Conservation (phyloP, 1,140 invertebrate species). For the Calephelis nemesis region DNA sequence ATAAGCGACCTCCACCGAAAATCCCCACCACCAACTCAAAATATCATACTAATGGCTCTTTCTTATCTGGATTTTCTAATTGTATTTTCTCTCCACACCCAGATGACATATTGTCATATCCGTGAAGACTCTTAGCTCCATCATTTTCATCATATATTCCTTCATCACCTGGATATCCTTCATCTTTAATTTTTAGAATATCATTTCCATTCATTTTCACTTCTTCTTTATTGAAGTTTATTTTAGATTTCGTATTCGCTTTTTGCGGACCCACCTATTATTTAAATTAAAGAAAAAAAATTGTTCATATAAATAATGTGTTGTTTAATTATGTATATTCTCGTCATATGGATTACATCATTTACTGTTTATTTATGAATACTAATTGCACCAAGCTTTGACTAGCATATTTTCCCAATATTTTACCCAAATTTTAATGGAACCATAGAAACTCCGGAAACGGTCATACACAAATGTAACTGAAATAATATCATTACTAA, state of each 20-base stretch:
- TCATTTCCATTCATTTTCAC: constrained; percentile 24
- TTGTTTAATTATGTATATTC: background rate
- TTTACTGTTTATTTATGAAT: no score
- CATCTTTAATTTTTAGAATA: constrained; percentile 29
- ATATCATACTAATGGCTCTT: constrained; percentile 60
- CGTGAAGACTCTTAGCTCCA: constrained; percentile 41
- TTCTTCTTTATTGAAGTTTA: constrained; percentile 23
- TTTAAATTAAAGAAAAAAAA: constrained; percentile 18
- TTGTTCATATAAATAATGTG: no score
- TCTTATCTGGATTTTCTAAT: constrained; percentile 63
- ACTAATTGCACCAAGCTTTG: no score
- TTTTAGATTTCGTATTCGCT: constrained; percentile 33
- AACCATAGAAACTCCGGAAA: no score
- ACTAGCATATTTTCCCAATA: no score
- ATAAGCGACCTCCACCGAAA: constrained; percentile 24
- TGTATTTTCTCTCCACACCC: constrained; percentile 58
- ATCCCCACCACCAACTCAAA: constrained; percentile 40
- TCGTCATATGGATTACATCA: background rate
- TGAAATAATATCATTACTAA: no score
- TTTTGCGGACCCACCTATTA: constrained; percentile 37
- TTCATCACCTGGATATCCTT: constrained; percentile 32
- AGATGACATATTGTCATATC: constrained; percentile 53
- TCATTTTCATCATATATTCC: constrained; percentile 40
- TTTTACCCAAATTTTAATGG: no score
- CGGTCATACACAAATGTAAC: no score